Evolutionary conservation across 2,888 invertebrate genomes (phyloP), one percentile per base, ranked within the genome.

Genomic region (Linnaemya tessellans): DNA sequence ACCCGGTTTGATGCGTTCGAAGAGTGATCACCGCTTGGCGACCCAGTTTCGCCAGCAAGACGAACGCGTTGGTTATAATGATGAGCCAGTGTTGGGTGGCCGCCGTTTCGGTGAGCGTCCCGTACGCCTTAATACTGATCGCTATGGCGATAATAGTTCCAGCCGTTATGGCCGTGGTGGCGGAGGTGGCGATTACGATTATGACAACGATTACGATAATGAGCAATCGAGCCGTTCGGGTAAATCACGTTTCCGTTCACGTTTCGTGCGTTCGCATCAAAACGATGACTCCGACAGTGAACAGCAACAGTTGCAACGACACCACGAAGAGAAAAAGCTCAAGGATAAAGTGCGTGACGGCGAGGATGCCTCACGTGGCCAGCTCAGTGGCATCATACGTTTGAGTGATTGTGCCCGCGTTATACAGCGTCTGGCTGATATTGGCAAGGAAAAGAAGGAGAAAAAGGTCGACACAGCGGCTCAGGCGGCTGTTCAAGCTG

Each of bases 1-100:
- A 35, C 96, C 96, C 60, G 97, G 97, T 1, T 93, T 98, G 20
- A 97, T 98, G 94, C 94, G 98, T 87, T 98, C 97, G 86, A 98
- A 98, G 92, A 98, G 98, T 91, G 98, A 98, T 91, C 98, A 98
- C 92, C 95, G 98, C 54, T 93, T 98, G 85, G 97, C 98, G 11
- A 93, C 97, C 0, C 98, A 98, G 90, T 97, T 97, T 93, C 95
- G 97, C 46, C 96, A 97, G 90, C 97, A 97, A 91, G 97, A 97
- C 92, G 97, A 97, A 91, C 96, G 97, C 90, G 91, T 94, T 43
- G 94, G 94, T 65, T 95, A 95, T 78, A 94, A 94, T 79, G 96
- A 96, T 88, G 96, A 96, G 88, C 95, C 96, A 0, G 94, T 96
- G 41, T 92, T 96, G 62, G 95, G 95, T 41, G 96, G 96, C 30